phyloP scores from a whole-genome alignment of 2,113 vertebrate species.

The Pogonocichla stellata region DNA sequence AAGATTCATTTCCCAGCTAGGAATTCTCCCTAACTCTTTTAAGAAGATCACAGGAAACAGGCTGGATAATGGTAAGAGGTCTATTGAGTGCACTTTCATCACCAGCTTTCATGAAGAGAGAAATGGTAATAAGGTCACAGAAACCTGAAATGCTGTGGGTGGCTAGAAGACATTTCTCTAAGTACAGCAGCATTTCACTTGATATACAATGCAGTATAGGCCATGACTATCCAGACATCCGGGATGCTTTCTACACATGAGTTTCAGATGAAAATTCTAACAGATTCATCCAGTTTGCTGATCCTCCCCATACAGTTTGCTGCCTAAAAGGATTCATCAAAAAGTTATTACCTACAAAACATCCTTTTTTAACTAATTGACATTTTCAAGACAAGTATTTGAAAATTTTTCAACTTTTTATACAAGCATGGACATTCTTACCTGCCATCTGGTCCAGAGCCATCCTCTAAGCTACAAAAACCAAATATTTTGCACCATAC shows the following conservation, averaged over 20 bases:
- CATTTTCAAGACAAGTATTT: neutral
- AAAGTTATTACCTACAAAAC: neutral
- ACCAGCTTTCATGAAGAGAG: constrained; percentile 50
- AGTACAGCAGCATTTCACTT: neutral
- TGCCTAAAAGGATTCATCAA: neutral
- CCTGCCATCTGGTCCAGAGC: neutral
- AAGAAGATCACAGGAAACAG: constrained; percentile 66
- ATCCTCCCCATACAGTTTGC: neutral
- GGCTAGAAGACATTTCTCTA: constrained; percentile 5
- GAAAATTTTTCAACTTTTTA: neutral
- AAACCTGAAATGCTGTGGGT: constrained; percentile 31
- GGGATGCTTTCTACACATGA: neutral
- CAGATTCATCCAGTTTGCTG: neutral
- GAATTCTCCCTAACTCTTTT: constrained; percentile 59
- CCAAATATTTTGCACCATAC: neutral
- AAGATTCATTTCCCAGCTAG: constrained; percentile 71
- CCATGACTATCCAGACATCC: neutral
- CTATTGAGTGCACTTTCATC: constrained; percentile 66
- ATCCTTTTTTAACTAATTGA: neutral
- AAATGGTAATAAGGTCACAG: constrained; percentile 47
- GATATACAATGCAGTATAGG: neutral
- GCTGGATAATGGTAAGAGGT: constrained; percentile 57
- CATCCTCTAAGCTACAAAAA: neutral
- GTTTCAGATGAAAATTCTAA: neutral
- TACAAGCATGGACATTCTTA: neutral